Base-by-base conservation (phyloP, 2,888 invertebrate genomes). In the Epicampocera succincta region DNA sequence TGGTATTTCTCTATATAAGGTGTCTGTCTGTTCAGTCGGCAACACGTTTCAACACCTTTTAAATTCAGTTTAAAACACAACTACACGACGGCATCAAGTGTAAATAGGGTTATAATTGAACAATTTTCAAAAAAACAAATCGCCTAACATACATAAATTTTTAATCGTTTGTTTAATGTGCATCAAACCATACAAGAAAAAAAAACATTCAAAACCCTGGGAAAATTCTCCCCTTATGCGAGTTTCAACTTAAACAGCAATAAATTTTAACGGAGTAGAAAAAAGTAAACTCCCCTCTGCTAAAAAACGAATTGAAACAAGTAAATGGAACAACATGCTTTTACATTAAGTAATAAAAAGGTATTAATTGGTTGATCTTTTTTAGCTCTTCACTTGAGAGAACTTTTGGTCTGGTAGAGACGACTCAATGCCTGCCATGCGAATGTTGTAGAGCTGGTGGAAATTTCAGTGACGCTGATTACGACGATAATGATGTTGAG, bases 281-380 rank as follows among this genome's bases (percentile, higher is more conserved):
- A n/a, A 40, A 48, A 56, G 17, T 54, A 71, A 72, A 65, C 71
- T 72, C 71, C 77, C 71, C 60, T 71, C 48, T 33, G 33, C 2
- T 38, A 9, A 1, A 6, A 40, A 38, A 48, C 25, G 13, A 46
- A 56, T 25, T 15, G 15, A 58, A 65, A 75, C 33, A 50, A 61
- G 17, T 56, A 33, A 66, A 58, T 38, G 46, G 52, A 76, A 61
- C 69, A 77, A 48, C 54, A 54, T 65, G 25, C 33, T 72, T 65
- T 54, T 17, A 72, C 58, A 72, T 78, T 66, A 72, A 78, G 54
- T 78, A 78, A 78, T 82, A 71, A 78, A 78, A 75, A 66, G 78
- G 69, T 78, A 82, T 78, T 82, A 82, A 82, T 82, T 78, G 82
- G 54, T 82, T 72, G 50, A 60, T 68, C 50, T 75, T 40, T 29